Conservation (phyloP, 2,113 vertebrate genomes). For the Neotoma lepida region DNA sequence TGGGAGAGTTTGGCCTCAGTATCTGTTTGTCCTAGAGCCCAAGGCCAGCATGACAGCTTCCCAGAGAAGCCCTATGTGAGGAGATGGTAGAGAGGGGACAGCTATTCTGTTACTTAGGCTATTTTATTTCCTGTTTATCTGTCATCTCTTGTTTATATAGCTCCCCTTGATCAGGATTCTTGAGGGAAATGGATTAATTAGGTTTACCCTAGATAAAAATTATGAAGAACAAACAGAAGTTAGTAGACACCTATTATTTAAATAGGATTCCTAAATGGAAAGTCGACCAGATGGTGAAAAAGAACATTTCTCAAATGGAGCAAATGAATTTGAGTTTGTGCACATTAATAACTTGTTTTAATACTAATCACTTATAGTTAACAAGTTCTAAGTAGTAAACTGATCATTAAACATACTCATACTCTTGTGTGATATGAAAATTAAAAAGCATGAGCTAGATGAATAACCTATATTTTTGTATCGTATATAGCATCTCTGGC, state of each 20-base stretch:
- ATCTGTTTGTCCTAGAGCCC: not conserved
- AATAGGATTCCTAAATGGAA: constrained; percentile 21
- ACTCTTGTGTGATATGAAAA: not conserved
- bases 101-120: not conserved
- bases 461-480: not conserved
- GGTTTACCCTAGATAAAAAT: not conserved
- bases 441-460: not conserved
- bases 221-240: constrained; percentile 4
- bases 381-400: constrained; percentile 24
- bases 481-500: not conserved
- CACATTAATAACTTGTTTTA: constrained; percentile 65
- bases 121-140: not conserved
- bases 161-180: not conserved
- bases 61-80: not conserved
- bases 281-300: constrained; percentile 26
- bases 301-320: constrained; percentile 39
- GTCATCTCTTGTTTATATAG: not conserved
- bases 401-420: not conserved
- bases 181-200: not conserved
- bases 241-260: constrained; percentile 13
- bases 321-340: constrained; percentile 33
- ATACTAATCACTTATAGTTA: constrained; percentile 35
- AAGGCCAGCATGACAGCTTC: not conserved
- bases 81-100: fast-evolving
- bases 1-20: not conserved